Base-by-base conservation (phyloP, 2,797 vertebrate species). In the Manis javanica region DNA sequence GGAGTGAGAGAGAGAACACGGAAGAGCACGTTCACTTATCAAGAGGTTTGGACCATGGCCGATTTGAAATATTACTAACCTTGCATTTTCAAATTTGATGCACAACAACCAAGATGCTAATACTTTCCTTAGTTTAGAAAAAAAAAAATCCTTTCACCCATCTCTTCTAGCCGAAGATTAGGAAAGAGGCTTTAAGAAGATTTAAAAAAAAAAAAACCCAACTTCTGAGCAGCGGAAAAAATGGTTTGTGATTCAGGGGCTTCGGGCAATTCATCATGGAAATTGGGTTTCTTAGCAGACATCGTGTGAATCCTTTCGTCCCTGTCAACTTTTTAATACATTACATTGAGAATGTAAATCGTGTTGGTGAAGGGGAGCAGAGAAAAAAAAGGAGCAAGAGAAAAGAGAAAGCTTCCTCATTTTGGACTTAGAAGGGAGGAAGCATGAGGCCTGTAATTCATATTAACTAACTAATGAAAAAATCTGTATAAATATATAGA, bases 281-380 rank as follows among this genome's bases (percentile, higher is more conserved):
- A 99, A 99, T 99, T 99, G 99, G 99, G 99, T 99, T 99, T 99
- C 99, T 99, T 99, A 99, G 99, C 99, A 99, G 99, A 99, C 99
- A 99, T 99, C 99, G 99, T 99, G 99, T 99, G 99, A 99, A 99
- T 99, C 99, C 99, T 99, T 99, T 99, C 99, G 99, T 99, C 99
- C 99, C 99, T 99, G 99, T 99, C 99, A 99, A 99, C 99, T 99
- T 99, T 99, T 99, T 99, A 99, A 99, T 99, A 99, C 99, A 99
- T 99, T 99, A 99, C 99, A 99, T 99, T 99, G 99, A 99, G 99
- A 99, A 99, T 99, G 99, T 99, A 99, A 99, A 99, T 99, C 99
- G 99, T 99, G 99, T 99, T 99, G 98, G 98, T 98, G 98, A 98
- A 98, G 98, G 98, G 98, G 98, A 98, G 98, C 71, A 79, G 97